Evolutionary conservation across 2,113 vertebrate genomes (phyloP), one percentile per base, ranked within the genome.

Genomic region (Clarias magur): DNA sequence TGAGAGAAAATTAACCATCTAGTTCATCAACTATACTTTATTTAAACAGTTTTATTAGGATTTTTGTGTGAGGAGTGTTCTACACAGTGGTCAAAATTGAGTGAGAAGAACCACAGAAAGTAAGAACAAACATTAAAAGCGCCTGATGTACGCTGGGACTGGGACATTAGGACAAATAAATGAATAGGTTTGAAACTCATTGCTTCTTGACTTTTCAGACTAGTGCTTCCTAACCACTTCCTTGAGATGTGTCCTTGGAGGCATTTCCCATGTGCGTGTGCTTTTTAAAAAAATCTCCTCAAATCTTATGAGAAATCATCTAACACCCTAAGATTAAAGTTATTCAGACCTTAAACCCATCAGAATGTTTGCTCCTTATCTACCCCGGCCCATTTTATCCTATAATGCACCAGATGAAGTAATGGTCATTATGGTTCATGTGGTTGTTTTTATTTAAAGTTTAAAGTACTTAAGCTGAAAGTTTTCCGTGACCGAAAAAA

Each of bases 401-500:
- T 19, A 10, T 80, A 59, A 57, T 12, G 27, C 76, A 56, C 63
- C 15, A 56, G 60, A 5, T 79, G 59, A 76, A 42, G 48, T 60
- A 17, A 38, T 38, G 34, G 34, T 38, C 34, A 38, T 38, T 38
- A 38, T 38, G 34, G 34, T 2, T 38, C 34, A n/a, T 57, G 62
- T 13, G 67, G 10, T 80, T 68, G 17, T 19, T 85, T 53, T 86
- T 68, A 1, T 21, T 62, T 62, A 16, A 62, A 13, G 17, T 82
- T 82, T 86, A 12, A 68, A 60, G 10, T 42, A 19, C 42, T 73
- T 63, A 62, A 48, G 79, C 63, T 12, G 25, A 25, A 59, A 78
- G 68, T 88, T 85, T 70, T 34, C 63, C 54, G 34, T 68, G 48
- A 76, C 42, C 54, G 23, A 62, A 83, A 76, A 62, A 86, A n/a